Percentiles rank a stretch among this genome's conserved stretches.
Conservation (phyloP, 1,140 invertebrate genomes). For the Geopemphigus sp. region DNA sequence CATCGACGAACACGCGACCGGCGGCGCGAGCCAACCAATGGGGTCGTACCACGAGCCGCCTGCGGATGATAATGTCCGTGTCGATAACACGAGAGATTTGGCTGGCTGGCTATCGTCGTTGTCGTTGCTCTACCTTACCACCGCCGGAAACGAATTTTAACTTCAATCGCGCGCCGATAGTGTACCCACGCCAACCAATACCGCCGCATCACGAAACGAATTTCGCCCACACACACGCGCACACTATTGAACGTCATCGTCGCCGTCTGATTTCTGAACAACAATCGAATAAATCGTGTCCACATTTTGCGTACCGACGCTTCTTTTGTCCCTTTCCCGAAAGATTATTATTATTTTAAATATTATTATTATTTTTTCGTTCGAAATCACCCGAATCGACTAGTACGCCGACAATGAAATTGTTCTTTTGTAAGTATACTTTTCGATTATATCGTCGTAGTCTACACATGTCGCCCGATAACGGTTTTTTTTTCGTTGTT, state of each 20-base stretch:
- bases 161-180: neutral
- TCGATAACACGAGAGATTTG: no score
- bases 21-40: neutral
- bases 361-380: conserved; percentile 11
- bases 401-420: conserved; percentile 1
- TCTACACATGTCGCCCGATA: neutral
- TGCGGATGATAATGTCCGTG: neutral
- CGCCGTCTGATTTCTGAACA: neutral
- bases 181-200: no score
- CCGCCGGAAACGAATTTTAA: neutral
- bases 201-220: neutral
- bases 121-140: no score
- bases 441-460: no score
- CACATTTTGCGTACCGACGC: neutral
- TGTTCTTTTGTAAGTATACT: neutral
- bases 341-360: no score
- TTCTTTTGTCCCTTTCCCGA: neutral
- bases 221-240: neutral
- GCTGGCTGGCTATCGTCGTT: no score
- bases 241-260: no score
- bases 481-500: neutral
- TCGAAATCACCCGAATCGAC: neutral
- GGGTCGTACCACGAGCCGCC: conserved; percentile 22
- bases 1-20: neutral
- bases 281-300: no score